A percentile compares a stretch with the other conserved stretches of the same genome.
Evolutionary conservation across 2,888 invertebrate genomes (phyloP).

Genomic region (Dryobota labecula): DNA sequence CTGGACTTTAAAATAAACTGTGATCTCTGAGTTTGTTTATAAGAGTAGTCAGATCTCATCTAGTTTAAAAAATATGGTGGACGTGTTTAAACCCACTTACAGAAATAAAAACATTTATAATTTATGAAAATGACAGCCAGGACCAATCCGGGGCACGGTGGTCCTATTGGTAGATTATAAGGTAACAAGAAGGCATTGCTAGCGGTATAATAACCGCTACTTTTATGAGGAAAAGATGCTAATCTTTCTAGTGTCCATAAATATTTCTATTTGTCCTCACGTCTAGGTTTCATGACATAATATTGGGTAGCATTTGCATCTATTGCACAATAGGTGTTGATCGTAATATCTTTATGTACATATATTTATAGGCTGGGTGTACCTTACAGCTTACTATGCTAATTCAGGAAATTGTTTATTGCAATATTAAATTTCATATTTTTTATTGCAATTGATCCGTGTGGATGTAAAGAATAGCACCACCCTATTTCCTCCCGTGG

Average conservation of each 20-base stretch:
- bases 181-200: background rate
- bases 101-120: no score
- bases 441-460: background rate
- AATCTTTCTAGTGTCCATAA: background rate
- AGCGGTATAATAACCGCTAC: conserved; percentile 12
- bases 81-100: no score
- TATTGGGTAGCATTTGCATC: conserved; percentile 8
- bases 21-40: no score
- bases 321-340: conserved; percentile 21
- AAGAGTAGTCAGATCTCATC: no score
- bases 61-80: no score
- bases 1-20: no score
- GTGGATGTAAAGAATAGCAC: no score
- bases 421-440: background rate
- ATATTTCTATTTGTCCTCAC: conserved; percentile 5
- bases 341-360: background rate
- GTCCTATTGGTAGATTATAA: background rate
- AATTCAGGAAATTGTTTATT: background rate
- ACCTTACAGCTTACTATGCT: conserved; percentile 19
- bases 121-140: no score
- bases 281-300: conserved; percentile 4
- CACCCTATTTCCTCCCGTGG: no score
- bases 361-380: background rate
- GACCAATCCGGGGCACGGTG: background rate
- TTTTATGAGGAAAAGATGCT: conserved; percentile 17